Conservation (phyloP, 2,113 vertebrate species). For the Sigmodon hispidus region DNA sequence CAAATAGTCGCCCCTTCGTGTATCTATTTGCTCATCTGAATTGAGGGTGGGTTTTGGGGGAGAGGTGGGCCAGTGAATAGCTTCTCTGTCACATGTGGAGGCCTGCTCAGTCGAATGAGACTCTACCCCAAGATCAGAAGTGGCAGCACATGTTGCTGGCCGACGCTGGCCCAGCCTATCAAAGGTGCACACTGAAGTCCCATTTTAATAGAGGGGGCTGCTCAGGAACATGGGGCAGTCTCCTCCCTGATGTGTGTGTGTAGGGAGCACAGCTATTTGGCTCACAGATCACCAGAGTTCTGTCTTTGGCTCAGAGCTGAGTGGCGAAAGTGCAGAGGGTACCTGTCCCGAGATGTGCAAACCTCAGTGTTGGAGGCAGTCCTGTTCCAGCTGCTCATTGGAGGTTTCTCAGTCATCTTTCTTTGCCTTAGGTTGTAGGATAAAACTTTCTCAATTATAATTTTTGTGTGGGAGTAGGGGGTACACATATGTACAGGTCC, state of each 20-base stretch:
- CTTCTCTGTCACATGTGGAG: background rate
- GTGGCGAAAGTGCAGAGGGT: background rate
- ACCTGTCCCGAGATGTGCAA: background rate
- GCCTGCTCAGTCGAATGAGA: background rate
- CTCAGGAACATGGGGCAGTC: background rate
- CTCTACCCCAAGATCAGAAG: background rate
- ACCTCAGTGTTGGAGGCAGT: background rate
- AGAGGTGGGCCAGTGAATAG: background rate
- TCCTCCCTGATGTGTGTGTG: fast-evolving
- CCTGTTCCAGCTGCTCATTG: background rate
- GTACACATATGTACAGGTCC: background rate
- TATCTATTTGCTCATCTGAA: background rate
- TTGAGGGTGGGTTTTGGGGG: background rate
- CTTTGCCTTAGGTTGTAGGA: background rate
- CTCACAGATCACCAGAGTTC: too few species aligned
- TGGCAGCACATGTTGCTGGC: background rate
- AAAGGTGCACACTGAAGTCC: background rate
- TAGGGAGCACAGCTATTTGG: too few species aligned
- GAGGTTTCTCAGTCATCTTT: background rate
- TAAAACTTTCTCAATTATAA: background rate
- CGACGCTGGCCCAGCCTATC: background rate
- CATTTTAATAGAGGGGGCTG: background rate
- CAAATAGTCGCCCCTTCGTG: background rate
- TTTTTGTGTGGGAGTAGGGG: background rate
- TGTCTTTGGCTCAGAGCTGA: background rate